These are phyloP conservation scores for Vesta saturnalis DNA, from an alignment of 2,888 invertebrate genomes.

Conservation along the genomic window DNA sequence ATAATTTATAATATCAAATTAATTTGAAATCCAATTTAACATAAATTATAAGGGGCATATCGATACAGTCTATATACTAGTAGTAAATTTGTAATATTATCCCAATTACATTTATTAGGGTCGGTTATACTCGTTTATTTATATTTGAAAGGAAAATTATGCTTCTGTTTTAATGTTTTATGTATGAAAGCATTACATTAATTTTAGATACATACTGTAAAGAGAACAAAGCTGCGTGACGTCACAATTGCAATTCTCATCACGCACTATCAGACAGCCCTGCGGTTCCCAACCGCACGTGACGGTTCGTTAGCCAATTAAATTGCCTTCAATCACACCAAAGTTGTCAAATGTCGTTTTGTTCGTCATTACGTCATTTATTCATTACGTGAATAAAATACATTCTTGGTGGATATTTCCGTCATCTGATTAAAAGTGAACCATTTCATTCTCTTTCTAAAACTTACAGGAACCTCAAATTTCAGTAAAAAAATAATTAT, in stretches of 20 bases:
- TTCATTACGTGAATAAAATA: constrained; percentile 34
- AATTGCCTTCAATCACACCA: constrained; percentile 55
- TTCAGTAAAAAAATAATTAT: neutral
- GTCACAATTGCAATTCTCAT: constrained; percentile 45
- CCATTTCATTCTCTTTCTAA: neutral
- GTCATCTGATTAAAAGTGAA: neutral
- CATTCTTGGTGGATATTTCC: neutral
- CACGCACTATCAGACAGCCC: constrained; percentile 48
- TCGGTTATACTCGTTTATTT: neutral
- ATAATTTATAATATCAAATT: constrained; percentile 27
- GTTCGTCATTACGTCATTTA: constrained; percentile 43
- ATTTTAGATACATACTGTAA: constrained; percentile 15
- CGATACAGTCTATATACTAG: constrained; percentile 2
- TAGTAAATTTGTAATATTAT: constrained; percentile 18
- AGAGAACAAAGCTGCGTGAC: constrained; percentile 23
- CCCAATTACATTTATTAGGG: constrained; percentile 17
- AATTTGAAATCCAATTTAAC: constrained; percentile 15
- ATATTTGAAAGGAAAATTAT: constrained; percentile 3
- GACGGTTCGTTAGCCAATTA: constrained; percentile 58
- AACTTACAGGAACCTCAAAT: neutral
- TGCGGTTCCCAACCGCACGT: constrained; percentile 50
- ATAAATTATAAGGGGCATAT: constrained; percentile 26
- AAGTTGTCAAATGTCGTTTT: constrained; percentile 52
- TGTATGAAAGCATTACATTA: neutral
- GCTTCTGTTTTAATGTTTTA: constrained; percentile 5